Evolutionary conservation across 2,113 vertebrate species (phyloP), one percentile per base, ranked within the genome.

Genomic region (Pleuronectes platessa): DNA sequence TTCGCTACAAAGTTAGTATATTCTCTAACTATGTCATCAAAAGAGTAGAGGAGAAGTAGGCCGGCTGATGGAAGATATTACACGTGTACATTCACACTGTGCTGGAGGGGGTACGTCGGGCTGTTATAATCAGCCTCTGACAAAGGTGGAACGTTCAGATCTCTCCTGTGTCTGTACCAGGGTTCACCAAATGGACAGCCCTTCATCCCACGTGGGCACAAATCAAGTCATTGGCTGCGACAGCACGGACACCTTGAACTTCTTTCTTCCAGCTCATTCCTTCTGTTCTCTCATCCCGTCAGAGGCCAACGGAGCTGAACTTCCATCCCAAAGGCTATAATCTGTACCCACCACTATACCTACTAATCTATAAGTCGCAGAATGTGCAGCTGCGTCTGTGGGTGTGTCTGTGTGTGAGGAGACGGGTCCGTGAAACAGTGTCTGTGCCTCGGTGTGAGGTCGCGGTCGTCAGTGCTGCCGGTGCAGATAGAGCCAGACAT

Each of bases 21-120:
- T 81, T 83, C 68, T 88, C 59, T 20, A 21, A 71, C 63, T 83
- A 49, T 77, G 64, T 76, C 83, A 81, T 83, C 73, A 83, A 75
- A 81, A 72, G 74, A 68, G 53, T 17, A 47, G 31, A 61, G 58
- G 17, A 56, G 69, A 79, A 79, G 76, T 76, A 68, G 65, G 51
- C 68, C 73, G 71, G 10, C 61, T 79, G 74, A 72, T 82, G 58
- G 42, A 71, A 67, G 61, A 84, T 35, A 37, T 72, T 13, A 62
- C 35, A 59, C 79, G 63, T 51, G 21, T 3, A 35, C 55, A 70
- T 61, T 56, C 64, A n/a, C 59, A 49, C 3, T 3, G 58, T 0
- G 37, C 60, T 74, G 35, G 24, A 2, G 18, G 67, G 83, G 42
- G 58, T 7, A 70, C 12, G 66, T 71, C 11, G 69, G 66, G 62